Conservation (phyloP, 1,140 invertebrate genomes). For the Nomia melanderi region DNA sequence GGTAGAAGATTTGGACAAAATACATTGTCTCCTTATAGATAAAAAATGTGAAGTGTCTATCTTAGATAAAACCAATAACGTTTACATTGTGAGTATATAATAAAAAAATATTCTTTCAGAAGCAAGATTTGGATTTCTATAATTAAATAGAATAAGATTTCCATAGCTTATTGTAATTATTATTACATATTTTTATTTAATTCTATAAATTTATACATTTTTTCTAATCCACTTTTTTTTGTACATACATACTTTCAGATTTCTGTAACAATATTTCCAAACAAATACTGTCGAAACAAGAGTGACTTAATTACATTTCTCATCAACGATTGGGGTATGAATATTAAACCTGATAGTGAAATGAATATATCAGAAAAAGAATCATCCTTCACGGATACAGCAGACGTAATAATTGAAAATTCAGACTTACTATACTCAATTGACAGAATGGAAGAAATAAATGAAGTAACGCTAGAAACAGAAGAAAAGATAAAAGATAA, state of each 20-base stretch:
- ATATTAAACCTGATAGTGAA: conserved; percentile 10
- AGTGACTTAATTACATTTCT: conserved; percentile 47
- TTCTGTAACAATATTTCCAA: conserved; percentile 29
- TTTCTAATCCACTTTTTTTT: neutral
- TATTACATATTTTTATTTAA: neutral
- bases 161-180: too few relatives aligned
- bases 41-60: conserved; percentile 61
- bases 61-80: conserved; percentile 25
- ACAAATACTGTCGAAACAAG: neutral
- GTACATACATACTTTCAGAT: conserved; percentile 34
- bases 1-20: conserved; percentile 67
- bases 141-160: too few relatives aligned
- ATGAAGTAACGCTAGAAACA: neutral
- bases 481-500: neutral
- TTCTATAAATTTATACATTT: neutral
- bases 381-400: neutral
- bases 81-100: conserved; percentile 50
- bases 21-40: conserved; percentile 72
- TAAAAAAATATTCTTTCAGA: neutral
- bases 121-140: too few relatives aligned
- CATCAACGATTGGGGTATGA: conserved; percentile 16
- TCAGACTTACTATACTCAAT: too few relatives aligned
- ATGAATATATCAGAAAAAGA: neutral
- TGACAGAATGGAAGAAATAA: too few relatives aligned
- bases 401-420: neutral